phyloP scores from a whole-genome alignment of 1,140 invertebrate genomes.

The Drosophila kohkoa region DNA sequence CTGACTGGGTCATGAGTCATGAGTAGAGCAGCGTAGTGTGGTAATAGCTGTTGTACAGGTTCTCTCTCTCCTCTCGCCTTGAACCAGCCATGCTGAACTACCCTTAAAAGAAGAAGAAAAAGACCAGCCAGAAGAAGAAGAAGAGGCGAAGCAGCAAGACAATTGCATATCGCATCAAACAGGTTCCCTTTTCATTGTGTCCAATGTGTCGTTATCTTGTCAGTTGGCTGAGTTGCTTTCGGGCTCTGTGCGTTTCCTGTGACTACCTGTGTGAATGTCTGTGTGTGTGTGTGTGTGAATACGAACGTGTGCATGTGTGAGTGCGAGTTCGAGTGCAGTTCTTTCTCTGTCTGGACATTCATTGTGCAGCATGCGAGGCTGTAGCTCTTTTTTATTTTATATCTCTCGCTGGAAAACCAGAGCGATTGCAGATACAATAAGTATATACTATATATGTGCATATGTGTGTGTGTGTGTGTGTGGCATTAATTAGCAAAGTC shows the following conservation, averaged over 20 bases:
- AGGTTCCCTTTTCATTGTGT: slow-evolving; percentile 49
- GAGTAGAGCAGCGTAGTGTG: background rate
- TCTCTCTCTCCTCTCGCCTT: background rate
- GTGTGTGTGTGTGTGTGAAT: background rate
- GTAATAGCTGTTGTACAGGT: background rate
- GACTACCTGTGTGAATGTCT: slow-evolving; percentile 40
- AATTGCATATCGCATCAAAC: slow-evolving; percentile 54
- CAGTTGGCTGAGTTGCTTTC: slow-evolving; percentile 36
- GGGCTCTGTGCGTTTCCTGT: slow-evolving; percentile 35
- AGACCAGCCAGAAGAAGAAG: no score
- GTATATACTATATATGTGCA: background rate
- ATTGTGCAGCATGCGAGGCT: slow-evolving; percentile 27
- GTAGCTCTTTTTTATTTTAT: slow-evolving; percentile 21
- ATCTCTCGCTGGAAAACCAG: slow-evolving; percentile 40
- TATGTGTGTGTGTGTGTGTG: slow-evolving; percentile 19
- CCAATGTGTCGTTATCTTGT: slow-evolving; percentile 55
- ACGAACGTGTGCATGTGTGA: background rate
- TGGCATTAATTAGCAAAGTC: slow-evolving; percentile 59
- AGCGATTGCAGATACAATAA: slow-evolving; percentile 30
- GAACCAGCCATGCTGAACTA: slow-evolving; percentile 10
- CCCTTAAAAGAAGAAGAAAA: slow-evolving; percentile 23
- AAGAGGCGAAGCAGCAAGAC: slow-evolving; percentile 4
- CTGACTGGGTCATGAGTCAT: slow-evolving; percentile 53
- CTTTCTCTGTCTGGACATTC: slow-evolving; percentile 37
- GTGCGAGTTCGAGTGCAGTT: slow-evolving; percentile 16